These are phyloP conservation scores for Tetraodon nigroviridis DNA, from an alignment of 2,113 vertebrate species.

Conservation along the genomic window DNA sequence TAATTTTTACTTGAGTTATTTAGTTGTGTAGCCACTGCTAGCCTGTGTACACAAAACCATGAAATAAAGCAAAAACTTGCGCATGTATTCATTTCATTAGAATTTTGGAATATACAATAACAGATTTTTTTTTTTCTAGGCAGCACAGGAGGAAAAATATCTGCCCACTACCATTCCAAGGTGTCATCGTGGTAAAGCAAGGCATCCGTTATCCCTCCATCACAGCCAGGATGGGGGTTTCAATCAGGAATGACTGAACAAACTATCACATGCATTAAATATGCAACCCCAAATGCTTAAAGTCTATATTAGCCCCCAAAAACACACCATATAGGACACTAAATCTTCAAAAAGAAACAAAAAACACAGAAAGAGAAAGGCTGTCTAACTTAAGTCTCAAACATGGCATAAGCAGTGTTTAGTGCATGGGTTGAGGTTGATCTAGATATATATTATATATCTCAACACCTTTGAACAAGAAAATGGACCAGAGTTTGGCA, in stretches of 20 bases:
- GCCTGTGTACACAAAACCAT: no score
- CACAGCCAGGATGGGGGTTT: neutral
- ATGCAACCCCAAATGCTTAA: neutral
- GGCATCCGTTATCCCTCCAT: neutral
- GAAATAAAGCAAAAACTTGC: no score
- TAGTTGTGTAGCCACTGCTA: no score
- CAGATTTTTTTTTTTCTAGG: no score
- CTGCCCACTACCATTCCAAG: neutral
- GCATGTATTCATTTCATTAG: no score
- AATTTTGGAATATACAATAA: no score
- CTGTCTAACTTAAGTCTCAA: neutral
- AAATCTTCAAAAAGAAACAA: no score
- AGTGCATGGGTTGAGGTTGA: no score
- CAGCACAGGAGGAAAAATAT: neutral
- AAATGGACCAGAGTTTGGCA: no score
- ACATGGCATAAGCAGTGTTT: neutral
- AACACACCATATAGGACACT: neutral
- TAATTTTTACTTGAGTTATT: no score
- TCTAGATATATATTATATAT: no score
- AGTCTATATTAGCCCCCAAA: neutral
- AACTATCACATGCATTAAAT: neutral
- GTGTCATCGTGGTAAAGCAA: neutral
- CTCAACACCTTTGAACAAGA: slow-evolving; percentile 32
- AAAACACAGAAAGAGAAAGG: no score
- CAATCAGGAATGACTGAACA: neutral